Evolutionary conservation across 2,888 invertebrate genomes (phyloP), one percentile per base, ranked within the genome.

Genomic region (Ptychoptera contaminata): DNA sequence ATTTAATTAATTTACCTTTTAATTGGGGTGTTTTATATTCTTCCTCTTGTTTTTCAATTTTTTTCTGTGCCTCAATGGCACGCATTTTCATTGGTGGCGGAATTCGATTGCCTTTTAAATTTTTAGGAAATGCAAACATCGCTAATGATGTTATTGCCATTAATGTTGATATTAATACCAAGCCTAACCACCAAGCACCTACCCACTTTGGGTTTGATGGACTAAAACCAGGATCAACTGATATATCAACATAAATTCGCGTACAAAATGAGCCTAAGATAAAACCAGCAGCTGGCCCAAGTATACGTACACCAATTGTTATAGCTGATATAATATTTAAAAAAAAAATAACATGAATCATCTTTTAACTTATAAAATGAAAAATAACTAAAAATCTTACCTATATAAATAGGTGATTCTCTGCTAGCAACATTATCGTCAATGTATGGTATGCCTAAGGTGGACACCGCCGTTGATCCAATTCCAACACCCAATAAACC

Each of bases 111-210:
- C 72, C 71, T 37, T 74, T 75, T 60, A 92, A 71, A 59, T 83
- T 75, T 51, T 79, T 77, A 47, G 92, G 92, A 65, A 93, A 93
- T 52, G 84, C 84, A 67, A 90, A 88, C 85, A 96, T 88, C 44
- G 87, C 80, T 43, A 83, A 66, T 1, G 91, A 83, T 45, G 90
- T 80, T 46, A 92, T 54, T 61, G 91, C 75, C 57, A 93, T 76
- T 54, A 90, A 72, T 2, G 78, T 76, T 2, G 91, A 84, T 56
- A 92, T 88, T 55, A 92, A 70, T 50, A 90, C 82, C 60, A 88
- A 73, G 40, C 88, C 82, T 47, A 96, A 70, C 94, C 94, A 96
- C 94, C 94, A 96, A 38, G 94, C 94, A 42, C 94, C 93, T 40
- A 94, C 84, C 91, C 92, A 94, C 63, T 83, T 72, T 5, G 87